Percentiles rank a stretch among this genome's conserved stretches.
These are phyloP conservation scores for Elephas maximus DNA, from an alignment of 2,113 vertebrate genomes.

Conservation along the genomic window DNA sequence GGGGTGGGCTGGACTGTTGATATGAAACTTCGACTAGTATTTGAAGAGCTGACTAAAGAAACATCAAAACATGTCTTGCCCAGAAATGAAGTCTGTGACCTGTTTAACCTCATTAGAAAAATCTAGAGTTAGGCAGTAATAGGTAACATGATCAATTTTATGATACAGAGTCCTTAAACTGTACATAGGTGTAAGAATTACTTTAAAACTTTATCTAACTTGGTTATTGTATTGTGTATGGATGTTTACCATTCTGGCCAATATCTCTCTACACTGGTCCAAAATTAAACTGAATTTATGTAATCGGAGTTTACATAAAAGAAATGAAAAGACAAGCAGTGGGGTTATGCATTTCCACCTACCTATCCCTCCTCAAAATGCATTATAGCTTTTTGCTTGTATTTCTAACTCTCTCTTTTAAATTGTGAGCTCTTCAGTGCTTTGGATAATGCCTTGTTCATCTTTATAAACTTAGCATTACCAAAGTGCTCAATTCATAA, in stretches of 20 bases:
- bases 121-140: not conserved
- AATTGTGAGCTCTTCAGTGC: not conserved
- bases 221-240: constrained; percentile 33
- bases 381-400: not conserved
- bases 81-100: constrained; percentile 39
- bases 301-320: not conserved
- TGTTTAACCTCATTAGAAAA: constrained; percentile 60
- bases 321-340: not conserved
- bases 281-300: constrained; percentile 7
- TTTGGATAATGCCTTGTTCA: not conserved
- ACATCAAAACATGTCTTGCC: not conserved
- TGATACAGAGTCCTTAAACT: constrained; percentile 4
- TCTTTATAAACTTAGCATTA: not conserved
- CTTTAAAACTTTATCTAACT: constrained; percentile 50
- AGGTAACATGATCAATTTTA: constrained; percentile 15
- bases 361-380: not conserved
- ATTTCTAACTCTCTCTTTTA: not conserved
- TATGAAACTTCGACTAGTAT: constrained; percentile 18
- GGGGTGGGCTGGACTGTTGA: not conserved
- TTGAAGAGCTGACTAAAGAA: constrained; percentile 47
- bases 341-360: not conserved
- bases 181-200: not conserved
- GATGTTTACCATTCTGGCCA: not conserved
- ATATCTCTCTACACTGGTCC: not conserved
- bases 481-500: not conserved